Evolutionary conservation across 2,797 vertebrate species (phyloP).

Genomic region (Karalla daura): DNA sequence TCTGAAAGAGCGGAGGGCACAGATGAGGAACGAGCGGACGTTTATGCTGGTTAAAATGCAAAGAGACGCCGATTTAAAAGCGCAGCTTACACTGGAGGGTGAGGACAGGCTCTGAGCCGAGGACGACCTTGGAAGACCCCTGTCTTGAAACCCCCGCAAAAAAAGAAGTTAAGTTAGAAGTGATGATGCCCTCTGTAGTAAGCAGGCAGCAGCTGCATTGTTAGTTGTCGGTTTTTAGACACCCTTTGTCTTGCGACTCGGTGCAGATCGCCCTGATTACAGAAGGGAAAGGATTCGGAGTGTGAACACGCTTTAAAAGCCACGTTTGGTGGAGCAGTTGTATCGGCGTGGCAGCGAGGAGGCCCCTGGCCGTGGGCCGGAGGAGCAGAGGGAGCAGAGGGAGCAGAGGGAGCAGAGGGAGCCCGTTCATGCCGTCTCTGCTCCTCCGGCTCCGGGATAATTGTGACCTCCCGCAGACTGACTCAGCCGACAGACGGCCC

Average conservation of each 20-base stretch:
- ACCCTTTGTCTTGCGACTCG: constrained; percentile 5
- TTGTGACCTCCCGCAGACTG: constrained; percentile 67
- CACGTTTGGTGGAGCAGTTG: constrained; percentile 41
- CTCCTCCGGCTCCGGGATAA: constrained; percentile 56
- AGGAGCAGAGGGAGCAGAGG: constrained; percentile 47
- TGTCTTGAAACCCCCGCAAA: constrained; percentile 69
- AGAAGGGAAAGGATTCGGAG: constrained; percentile 42
- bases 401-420: constrained; percentile 46
- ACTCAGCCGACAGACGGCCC: constrained; percentile 76
- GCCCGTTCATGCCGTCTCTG: constrained; percentile 47
- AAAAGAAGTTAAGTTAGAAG: no score
- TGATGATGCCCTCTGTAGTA: constrained; percentile 13
- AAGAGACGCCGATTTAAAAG: neutral
- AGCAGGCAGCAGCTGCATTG: constrained; percentile 11
- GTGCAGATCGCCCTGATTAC: constrained; percentile 56
- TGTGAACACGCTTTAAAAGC: constrained; percentile 65
- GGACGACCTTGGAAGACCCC: constrained; percentile 42
- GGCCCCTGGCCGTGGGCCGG: constrained; percentile 57
- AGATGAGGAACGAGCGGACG: neutral
- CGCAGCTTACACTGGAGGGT: constrained; percentile 45
- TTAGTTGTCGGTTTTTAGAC: constrained; percentile 34
- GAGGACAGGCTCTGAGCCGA: constrained; percentile 41
- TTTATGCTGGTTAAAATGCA: neutral
- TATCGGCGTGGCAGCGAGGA: constrained; percentile 61
- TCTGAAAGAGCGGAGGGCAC: constrained; percentile 38